Evolutionary conservation across 2,113 vertebrate species (phyloP).

Genomic region (Ursus arctos): DNA sequence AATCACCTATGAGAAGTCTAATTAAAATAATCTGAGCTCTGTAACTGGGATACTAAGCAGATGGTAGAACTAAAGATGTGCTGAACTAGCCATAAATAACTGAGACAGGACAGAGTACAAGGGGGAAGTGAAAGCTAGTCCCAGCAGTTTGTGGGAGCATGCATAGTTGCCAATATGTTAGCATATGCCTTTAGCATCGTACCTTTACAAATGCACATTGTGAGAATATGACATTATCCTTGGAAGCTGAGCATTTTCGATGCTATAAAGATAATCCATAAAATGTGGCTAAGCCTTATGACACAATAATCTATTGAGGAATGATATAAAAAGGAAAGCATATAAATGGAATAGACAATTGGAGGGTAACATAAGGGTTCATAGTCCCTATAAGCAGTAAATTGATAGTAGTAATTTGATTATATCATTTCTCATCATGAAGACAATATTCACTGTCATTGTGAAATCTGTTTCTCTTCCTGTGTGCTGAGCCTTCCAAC

Average conservation of each 20-base stretch:
- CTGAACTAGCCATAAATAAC: constrained; percentile 48
- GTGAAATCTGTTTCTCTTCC: constrained; percentile 60
- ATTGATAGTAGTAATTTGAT: constrained; percentile 62
- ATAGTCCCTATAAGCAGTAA: constrained; percentile 14
- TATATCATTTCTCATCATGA: constrained; percentile 41
- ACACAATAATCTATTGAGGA: constrained; percentile 36
- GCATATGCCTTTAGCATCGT: constrained; percentile 5
- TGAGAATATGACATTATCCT: constrained; percentile 54
- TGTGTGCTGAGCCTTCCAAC: neutral
- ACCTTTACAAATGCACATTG: neutral
- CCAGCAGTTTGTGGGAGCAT: neutral
- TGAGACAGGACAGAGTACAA: constrained; percentile 26
- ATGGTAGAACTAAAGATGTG: constrained; percentile 64
- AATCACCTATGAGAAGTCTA: constrained; percentile 51
- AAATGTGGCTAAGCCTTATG: constrained; percentile 60
- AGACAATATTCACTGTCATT: constrained; percentile 48
- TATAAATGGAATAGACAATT: constrained; percentile 66
- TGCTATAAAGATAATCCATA: constrained; percentile 74
- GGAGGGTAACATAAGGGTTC: constrained; percentile 42
- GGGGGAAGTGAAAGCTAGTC: neutral
- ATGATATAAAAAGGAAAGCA: constrained; percentile 58
- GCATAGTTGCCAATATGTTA: neutral
- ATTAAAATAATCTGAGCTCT: constrained; percentile 64
- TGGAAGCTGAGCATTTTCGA: constrained; percentile 65
- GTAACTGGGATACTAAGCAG: constrained; percentile 55